Base-by-base conservation (phyloP, 2,797 vertebrate species). In the Sphenopsis melanotis region DNA sequence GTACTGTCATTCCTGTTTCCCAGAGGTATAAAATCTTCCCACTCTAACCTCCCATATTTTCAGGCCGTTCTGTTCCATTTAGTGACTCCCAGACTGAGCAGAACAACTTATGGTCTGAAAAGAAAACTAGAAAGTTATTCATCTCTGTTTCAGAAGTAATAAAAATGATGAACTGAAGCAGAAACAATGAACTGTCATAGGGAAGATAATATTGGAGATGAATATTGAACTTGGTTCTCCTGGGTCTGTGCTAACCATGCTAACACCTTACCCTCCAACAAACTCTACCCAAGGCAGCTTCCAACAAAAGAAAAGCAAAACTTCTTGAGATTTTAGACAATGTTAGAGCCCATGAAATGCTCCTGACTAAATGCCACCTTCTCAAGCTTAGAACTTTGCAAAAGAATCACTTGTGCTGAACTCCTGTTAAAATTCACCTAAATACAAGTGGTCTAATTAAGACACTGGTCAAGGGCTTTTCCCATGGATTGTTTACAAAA, bases 81-180 rank as follows among this genome's bases (percentile, higher is more conserved):
- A 79, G 44, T 69, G 56, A 89, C 44, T 86, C 52, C 47, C 70
- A 41, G 64, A 63, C 41, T 50, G 24, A 82, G 34, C 44, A 76
- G 75, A 91, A 60, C 47, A 89, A 59, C 30, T 69, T 37, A 29
- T 9, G 18, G 60, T 50, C 61, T 75, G 69, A 77, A 88, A 83
- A 89, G 41, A 86, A 92, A 91, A 61, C 55, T 60, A 47, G 68
- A 30, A 74, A 37, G 44, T 50, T 74, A 75, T 47, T 76, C 42
- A 74, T 32, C 27, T 83, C 36, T 80, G 29, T 77, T 95, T 87
- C 82, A 83, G 41, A 92, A 71, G 50, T 47, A 89, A 83, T 84
- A 95, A 94, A 94, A 82, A 81, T 37, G 1, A 82, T 57, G 52
- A 94, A 87, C 47, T 89, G 83, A 92, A 83, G 84, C 71, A 85